A percentile compares a stretch with the other conserved stretches of the same genome.
phyloP scores from a whole-genome alignment of 2,888 invertebrate genomes.

The Hedychridium roseum region DNA sequence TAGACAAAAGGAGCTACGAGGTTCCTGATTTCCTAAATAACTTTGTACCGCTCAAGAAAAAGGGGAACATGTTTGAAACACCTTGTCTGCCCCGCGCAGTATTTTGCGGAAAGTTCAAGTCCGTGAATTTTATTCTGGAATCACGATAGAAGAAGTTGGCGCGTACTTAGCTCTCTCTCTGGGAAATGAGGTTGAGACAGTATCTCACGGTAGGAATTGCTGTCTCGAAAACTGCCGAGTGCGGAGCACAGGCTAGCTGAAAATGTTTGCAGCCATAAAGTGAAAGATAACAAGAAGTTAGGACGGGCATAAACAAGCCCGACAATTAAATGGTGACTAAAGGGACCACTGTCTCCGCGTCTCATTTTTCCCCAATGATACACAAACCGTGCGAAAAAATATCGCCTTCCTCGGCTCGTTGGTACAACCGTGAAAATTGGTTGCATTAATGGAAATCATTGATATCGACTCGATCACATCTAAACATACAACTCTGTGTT shows the following conservation, averaged over 20 bases:
- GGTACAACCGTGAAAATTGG: not conserved
- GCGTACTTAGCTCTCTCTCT: conserved; percentile 7
- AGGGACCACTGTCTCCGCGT: too few species aligned
- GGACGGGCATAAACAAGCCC: conserved; percentile 15
- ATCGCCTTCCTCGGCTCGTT: not conserved
- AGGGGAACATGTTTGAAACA: too few species aligned
- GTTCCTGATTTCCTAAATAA: too few species aligned
- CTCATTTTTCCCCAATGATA: too few species aligned
- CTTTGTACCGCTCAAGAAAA: too few species aligned
- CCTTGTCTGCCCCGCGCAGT: too few species aligned
- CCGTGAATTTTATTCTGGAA: too few species aligned
- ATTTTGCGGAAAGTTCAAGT: too few species aligned
- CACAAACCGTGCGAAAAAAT: too few species aligned
- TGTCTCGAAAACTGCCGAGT: conserved; percentile 1
- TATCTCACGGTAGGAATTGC: conserved; percentile 7
- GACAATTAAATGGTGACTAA: conserved; percentile 10
- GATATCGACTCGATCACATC: too few species aligned
- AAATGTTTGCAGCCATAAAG: conserved; percentile 21
- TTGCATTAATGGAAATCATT: not conserved
- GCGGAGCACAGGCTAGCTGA: conserved; percentile 1
- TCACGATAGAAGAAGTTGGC: not conserved
- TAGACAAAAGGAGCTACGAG: too few species aligned
- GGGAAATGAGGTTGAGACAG: not conserved
- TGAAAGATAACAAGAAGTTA: conserved; percentile 25
- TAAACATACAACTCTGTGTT: too few species aligned